Conservation (phyloP, 2,888 invertebrate species). For the Cephus runcator region DNA sequence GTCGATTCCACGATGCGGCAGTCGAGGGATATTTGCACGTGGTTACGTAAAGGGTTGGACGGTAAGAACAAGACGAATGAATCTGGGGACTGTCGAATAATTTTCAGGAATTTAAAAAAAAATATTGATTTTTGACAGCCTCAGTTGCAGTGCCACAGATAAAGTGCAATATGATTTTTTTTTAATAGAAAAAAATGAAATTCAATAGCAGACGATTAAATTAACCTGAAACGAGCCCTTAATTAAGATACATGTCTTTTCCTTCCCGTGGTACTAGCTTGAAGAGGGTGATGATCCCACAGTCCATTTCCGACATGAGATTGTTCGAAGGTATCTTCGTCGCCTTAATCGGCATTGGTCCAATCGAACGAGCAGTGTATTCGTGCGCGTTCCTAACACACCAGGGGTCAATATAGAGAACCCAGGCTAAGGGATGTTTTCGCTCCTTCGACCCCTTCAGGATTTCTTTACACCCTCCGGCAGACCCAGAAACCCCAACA, state of each 20-base stretch:
- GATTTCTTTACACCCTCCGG: neutral
- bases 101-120: neutral
- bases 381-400: slow-evolving; percentile 32
- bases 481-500: neutral
- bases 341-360: slow-evolving; percentile 29
- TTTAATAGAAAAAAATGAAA: too few relatives aligned
- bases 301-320: neutral
- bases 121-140: too few relatives aligned
- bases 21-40: neutral
- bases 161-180: too few relatives aligned
- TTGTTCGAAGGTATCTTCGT: neutral
- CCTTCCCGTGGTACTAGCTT: neutral
- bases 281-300: neutral
- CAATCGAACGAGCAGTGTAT: slow-evolving; percentile 31
- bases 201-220: too few relatives aligned
- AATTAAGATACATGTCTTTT: neutral
- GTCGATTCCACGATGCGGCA: neutral
- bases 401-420: slow-evolving; percentile 15
- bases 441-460: neutral
- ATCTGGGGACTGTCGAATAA: neutral
- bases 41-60: neutral
- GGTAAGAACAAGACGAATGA: neutral
- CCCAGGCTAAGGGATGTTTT: neutral
- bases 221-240: too few relatives aligned
- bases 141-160: too few relatives aligned